Percentiles rank a stretch among this genome's conserved stretches.
phyloP scores from a whole-genome alignment of 2,888 invertebrate species.

The Cataglyphis rosenhaueri region DNA sequence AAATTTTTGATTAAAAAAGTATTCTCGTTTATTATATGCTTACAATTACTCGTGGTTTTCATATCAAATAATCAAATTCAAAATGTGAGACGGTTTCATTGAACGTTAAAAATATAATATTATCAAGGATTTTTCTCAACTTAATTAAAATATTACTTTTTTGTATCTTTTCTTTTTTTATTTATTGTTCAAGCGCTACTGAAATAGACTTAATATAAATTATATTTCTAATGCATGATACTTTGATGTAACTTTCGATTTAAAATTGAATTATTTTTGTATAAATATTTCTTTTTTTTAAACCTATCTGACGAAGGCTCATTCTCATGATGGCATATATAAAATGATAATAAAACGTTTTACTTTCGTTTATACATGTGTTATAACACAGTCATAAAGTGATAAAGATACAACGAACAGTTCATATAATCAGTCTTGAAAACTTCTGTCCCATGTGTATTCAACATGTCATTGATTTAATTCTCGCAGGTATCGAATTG shows the following conservation, averaged over 20 bases:
- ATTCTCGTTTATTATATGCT: not conserved
- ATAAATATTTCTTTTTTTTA: not conserved
- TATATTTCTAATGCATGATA: not conserved
- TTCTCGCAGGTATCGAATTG: not conserved
- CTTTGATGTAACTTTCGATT: not conserved
- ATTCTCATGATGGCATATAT: not conserved
- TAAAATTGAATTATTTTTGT: not conserved
- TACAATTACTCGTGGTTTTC: not conserved
- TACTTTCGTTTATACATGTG: not conserved
- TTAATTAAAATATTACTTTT: not conserved
- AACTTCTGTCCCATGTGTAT: slow-evolving; percentile 27
- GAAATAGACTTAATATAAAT: not conserved
- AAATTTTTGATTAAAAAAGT: not conserved
- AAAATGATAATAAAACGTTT: not conserved
- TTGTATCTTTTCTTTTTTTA: not conserved
- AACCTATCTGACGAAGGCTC: not conserved
- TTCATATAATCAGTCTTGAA: slow-evolving; percentile 20
- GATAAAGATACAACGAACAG: slow-evolving; percentile 26
- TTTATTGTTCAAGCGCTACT: not conserved
- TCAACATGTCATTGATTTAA: slow-evolving; percentile 26
- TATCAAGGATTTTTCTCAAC: not conserved
- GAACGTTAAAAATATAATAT: not conserved
- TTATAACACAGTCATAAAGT: slow-evolving; percentile 15
- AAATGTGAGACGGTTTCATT: not conserved
- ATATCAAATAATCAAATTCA: not conserved